Percentiles rank a stretch among this genome's conserved stretches.
phyloP scores from a whole-genome alignment of 2,797 vertebrate genomes.

The Setipinna tenuifilis region DNA sequence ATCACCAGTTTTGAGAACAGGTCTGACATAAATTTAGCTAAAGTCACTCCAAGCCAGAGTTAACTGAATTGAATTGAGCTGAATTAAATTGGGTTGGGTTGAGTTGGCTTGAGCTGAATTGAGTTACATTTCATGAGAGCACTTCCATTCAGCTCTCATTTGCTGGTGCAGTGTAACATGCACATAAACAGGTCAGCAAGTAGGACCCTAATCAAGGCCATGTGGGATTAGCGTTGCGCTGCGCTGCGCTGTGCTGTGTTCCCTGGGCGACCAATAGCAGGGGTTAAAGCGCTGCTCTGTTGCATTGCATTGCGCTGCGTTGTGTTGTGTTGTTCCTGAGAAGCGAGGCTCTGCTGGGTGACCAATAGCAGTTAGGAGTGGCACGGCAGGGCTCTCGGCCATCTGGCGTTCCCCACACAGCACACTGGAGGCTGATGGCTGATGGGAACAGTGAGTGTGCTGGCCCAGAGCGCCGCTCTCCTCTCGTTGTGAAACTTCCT shows the following conservation, averaged over 20 bases:
- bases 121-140: neutral
- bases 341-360: neutral
- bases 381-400: neutral
- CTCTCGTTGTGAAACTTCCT: conserved; percentile 5
- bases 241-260: no score
- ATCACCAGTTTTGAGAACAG: neutral
- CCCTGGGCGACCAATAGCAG: no score
- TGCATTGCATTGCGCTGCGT: no score
- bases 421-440: no score
- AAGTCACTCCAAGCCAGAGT: neutral
- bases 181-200: neutral
- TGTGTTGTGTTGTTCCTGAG: no score
- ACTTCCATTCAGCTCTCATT: neutral
- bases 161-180: neutral
- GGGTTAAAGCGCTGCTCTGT: no score
- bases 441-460: neutral
- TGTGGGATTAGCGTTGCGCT: neutral
- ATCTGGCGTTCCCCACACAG: neutral
- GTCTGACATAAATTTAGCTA: neutral
- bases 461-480: neutral
- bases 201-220: neutral
- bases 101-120: neutral
- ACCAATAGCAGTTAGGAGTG: neutral
- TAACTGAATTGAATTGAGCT: neutral
- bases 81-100: neutral